These are phyloP conservation scores for Ovibos moschatus DNA, from an alignment of 2,113 vertebrate genomes.

Conservation along the genomic window DNA sequence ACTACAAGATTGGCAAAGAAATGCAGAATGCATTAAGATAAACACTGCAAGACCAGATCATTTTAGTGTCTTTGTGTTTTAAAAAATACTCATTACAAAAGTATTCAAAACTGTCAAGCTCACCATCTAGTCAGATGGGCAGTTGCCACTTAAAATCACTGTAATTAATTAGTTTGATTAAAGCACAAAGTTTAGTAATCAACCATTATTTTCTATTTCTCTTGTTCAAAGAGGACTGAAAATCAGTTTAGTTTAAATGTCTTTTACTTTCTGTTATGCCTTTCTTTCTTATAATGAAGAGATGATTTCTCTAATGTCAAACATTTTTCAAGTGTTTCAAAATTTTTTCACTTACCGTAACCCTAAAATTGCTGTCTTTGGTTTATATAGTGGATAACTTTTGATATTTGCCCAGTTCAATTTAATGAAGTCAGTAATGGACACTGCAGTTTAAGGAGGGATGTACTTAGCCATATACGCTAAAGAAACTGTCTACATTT, in stretches of 20 bases:
- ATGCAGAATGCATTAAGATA: constrained; percentile 94
- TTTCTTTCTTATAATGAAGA: constrained; percentile 86
- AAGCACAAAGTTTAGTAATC: constrained; percentile 86
- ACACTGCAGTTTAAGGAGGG: constrained; percentile 73
- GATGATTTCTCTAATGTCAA: constrained; percentile 78
- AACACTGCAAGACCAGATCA: constrained; percentile 94
- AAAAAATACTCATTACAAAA: constrained; percentile 76
- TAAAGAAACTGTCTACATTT: constrained; percentile 74
- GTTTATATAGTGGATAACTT: constrained; percentile 74
- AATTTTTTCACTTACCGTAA: constrained; percentile 79
- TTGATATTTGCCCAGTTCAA: constrained; percentile 71
- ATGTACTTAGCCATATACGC: constrained; percentile 77
- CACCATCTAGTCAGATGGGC: constrained; percentile 81
- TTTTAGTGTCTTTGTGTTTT: constrained; percentile 89
- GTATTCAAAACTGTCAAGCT: constrained; percentile 83
- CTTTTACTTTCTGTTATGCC: constrained; percentile 80
- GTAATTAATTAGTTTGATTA: constrained; percentile 86
- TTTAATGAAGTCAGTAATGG: constrained; percentile 69
- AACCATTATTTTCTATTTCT: constrained; percentile 73
- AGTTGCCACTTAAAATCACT: constrained; percentile 84
- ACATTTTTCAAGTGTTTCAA: constrained; percentile 73
- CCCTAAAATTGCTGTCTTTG: constrained; percentile 69
- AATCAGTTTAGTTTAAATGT: constrained; percentile 78
- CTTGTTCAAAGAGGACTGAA: constrained; percentile 75
- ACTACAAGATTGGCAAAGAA: constrained; percentile 98